Conservation (phyloP, 2,888 invertebrate species). For the Drosophila monieri region DNA sequence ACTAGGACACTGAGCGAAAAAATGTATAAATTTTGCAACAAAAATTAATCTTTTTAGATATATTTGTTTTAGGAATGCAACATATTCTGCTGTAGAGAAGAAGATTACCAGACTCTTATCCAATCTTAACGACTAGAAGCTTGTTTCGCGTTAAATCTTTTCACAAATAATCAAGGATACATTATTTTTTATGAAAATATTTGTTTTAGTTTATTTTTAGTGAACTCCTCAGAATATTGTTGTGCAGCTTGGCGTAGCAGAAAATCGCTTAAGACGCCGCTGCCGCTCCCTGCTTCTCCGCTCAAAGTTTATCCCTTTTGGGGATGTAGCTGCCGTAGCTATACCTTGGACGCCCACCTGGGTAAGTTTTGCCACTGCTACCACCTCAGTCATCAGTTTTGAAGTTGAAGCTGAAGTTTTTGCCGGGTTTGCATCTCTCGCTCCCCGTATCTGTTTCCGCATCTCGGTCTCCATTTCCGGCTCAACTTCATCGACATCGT, state of each 20-base stretch:
- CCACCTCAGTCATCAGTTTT: constrained; percentile 59
- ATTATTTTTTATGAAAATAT: not conserved
- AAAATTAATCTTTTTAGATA: not conserved
- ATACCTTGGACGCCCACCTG: constrained; percentile 15
- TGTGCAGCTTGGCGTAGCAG: constrained; percentile 59
- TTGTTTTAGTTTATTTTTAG: constrained; percentile 10
- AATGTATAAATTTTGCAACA: not conserved
- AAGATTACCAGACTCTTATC: not conserved
- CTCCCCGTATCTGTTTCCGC: constrained; percentile 28
- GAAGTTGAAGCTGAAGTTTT: constrained; percentile 53
- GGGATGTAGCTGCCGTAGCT: not conserved
- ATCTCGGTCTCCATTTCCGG: constrained; percentile 8
- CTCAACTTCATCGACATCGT: constrained; percentile 49
- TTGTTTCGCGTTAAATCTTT: not conserved
- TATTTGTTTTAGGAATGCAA: not conserved
- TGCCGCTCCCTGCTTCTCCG: constrained; percentile 9
- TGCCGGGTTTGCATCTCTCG: constrained; percentile 50
- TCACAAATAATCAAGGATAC: not conserved
- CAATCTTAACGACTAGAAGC: not conserved
- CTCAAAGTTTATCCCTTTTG: constrained; percentile 55
- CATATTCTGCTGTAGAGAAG: too few species aligned
- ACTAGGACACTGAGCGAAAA: constrained; percentile 8
- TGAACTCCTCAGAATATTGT: constrained; percentile 53
- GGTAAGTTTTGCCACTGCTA: constrained; percentile 28
- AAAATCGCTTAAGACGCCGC: constrained; percentile 68